Evolutionary conservation across 2,113 vertebrate genomes (phyloP), one percentile per base, ranked within the genome.

Genomic region (Silurus asotus): DNA sequence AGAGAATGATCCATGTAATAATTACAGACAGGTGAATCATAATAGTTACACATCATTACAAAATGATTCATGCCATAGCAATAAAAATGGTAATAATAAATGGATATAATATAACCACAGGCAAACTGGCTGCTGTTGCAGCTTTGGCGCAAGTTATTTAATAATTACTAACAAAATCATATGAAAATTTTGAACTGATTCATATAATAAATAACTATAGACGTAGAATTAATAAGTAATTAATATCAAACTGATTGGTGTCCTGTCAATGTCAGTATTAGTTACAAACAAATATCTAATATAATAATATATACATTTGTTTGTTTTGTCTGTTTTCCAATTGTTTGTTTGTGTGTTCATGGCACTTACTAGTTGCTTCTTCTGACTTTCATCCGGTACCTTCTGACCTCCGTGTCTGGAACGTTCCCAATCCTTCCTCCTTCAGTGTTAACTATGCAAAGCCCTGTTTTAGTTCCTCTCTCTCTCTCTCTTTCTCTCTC

Each of bases 401-500:
- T 55, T n/a, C 28, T 48, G 19, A 55, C n/a, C 62, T 9, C 69
- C 17, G 55, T 72, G 49, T 9, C 5, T 28, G 28, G 19, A 65
- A 56, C 59, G 55, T 79, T 82, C 70, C 25, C n/a, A 28, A 62
- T 9, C 62, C 37, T 69, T 61, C 25, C 48, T 61, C 80, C 58
- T 75, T 37, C 23, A 72, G 53, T 72, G 55, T 67, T 59, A 23
- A 14, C 81, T 85, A 53, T 81, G 59, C 28, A 55, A 49, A 59
- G 23, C 14, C 25, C 62, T 5, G 23, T 81, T 53, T 74, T 67
- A 59, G 14, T 67, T 65, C 83, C 28, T 13, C 23, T n/a, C 61
- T 3, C 45, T 75, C 15, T 48, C 76, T 28, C 78, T 2, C 37
- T 37, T 2, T 37, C 37, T 2, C 37, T 37, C 37, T 37, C 37